These are phyloP conservation scores for Rhizoglyphus robini DNA, from an alignment of 1,140 invertebrate species.

Conservation along the genomic window DNA sequence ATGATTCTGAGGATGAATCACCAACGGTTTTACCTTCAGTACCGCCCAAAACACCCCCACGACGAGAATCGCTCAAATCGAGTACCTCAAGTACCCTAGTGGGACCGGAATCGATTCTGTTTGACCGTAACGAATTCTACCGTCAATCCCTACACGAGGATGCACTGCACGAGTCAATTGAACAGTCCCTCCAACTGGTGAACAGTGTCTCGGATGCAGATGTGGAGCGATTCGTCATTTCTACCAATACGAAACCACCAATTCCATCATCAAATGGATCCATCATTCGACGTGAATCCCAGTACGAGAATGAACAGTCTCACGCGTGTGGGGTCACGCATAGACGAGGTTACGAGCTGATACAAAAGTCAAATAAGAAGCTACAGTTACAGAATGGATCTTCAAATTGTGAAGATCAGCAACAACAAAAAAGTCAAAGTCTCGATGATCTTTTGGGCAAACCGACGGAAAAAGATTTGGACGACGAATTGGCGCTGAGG, in stretches of 20 bases:
- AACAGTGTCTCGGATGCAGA: not conserved
- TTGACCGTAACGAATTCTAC: not conserved
- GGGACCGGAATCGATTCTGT: not conserved
- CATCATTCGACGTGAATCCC: not conserved
- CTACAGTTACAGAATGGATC: not conserved
- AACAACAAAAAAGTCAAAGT: not conserved
- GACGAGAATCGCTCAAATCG: not conserved
- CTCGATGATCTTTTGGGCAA: not conserved
- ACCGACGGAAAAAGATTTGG: not conserved
- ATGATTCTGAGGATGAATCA: not conserved
- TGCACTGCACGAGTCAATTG: slow-evolving; percentile 4
- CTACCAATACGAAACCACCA: not conserved
- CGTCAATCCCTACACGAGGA: slow-evolving; percentile 1
- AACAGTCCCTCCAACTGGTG: not conserved
- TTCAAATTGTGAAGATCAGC: not conserved
- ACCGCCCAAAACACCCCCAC: not conserved
- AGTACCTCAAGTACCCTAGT: not conserved
- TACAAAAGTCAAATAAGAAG: not conserved
- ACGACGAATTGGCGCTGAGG: not conserved
- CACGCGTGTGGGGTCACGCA: not conserved
- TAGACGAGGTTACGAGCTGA: slow-evolving; percentile 1
- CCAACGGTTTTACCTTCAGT: not conserved
- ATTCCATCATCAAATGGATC: not conserved
- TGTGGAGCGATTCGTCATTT: not conserved
- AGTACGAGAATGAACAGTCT: slow-evolving; percentile 1